phyloP scores from a whole-genome alignment of 1,140 invertebrate genomes.

The Tribolium castaneum region DNA sequence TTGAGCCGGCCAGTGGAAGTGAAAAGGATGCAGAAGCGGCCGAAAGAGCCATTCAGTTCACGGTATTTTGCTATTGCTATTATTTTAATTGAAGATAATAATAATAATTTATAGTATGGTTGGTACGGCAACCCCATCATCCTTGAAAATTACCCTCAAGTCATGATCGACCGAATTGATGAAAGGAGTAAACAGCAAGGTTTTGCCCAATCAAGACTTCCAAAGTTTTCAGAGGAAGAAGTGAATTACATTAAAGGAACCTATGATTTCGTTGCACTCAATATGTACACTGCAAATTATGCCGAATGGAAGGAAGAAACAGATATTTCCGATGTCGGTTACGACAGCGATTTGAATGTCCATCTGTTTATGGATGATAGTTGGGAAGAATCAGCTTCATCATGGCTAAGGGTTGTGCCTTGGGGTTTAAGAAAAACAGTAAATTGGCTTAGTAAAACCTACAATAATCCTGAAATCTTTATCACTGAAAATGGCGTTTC shows the following conservation, averaged over 20 bases:
- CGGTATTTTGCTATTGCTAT: slow-evolving; percentile 45
- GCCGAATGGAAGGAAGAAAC: slow-evolving; percentile 63
- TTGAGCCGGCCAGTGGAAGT: slow-evolving; percentile 62
- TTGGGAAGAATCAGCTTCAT: slow-evolving; percentile 32
- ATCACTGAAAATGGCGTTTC: slow-evolving; percentile 72
- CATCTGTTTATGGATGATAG: neutral
- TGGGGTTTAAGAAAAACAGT: slow-evolving; percentile 68
- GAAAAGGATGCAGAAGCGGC: slow-evolving; percentile 64
- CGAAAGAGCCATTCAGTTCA: slow-evolving; percentile 64
- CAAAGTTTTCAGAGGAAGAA: slow-evolving; percentile 72
- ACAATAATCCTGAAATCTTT: slow-evolving; percentile 66
- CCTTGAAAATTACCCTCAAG: slow-evolving; percentile 69
- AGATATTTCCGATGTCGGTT: slow-evolving; percentile 55
- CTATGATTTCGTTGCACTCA: slow-evolving; percentile 72
- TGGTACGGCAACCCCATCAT: slow-evolving; percentile 67
- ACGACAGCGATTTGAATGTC: slow-evolving; percentile 17
- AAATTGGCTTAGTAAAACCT: slow-evolving; percentile 68
- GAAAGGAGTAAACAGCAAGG: slow-evolving; percentile 71
- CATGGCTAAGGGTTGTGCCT: slow-evolving; percentile 57
- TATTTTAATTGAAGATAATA: slow-evolving; percentile 48
- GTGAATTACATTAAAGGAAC: slow-evolving; percentile 68
- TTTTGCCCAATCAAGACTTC: slow-evolving; percentile 69
- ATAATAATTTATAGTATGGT: slow-evolving; percentile 65
- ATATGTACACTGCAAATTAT: slow-evolving; percentile 68
- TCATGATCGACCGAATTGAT: slow-evolving; percentile 71